A percentile compares a stretch with the other conserved stretches of the same genome.
These are phyloP conservation scores for Augochlora pura DNA, from an alignment of 1,140 invertebrate genomes.

Conservation along the genomic window DNA sequence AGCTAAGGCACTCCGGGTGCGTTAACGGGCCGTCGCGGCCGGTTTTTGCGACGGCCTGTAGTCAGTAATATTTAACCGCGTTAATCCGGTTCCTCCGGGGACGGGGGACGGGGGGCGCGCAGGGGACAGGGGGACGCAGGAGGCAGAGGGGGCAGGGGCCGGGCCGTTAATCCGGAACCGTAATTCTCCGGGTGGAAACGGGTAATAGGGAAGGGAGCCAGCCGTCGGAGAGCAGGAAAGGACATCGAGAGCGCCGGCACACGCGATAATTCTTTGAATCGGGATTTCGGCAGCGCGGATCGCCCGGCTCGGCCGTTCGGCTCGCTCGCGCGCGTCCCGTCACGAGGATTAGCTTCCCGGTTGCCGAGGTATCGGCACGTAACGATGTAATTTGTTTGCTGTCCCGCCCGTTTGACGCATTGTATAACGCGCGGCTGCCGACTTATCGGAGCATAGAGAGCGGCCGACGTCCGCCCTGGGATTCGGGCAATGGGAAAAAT, in stretches of 20 bases:
- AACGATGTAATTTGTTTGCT: slow-evolving; percentile 28
- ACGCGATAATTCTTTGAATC: slow-evolving; percentile 18
- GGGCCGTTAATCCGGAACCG: slow-evolving; percentile 17
- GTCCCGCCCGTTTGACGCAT: slow-evolving; percentile 10
- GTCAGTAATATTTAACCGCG: slow-evolving; percentile 35
- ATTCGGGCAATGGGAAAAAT: too few species aligned
- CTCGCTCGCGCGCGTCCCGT: not conserved
- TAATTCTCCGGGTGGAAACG: slow-evolving; percentile 10
- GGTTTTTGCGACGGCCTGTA: not conserved
- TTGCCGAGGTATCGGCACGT: slow-evolving; percentile 7
- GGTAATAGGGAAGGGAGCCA: not conserved
- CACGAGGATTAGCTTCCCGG: slow-evolving; percentile 13
- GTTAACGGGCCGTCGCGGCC: not conserved
- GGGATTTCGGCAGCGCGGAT: not conserved
- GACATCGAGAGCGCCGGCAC: not conserved
- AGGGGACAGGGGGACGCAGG: too few species aligned
- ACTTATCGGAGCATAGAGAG: slow-evolving; percentile 15
- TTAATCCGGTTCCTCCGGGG: slow-evolving; percentile 25
- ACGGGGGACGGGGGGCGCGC: not conserved
- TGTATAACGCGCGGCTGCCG: slow-evolving; percentile 1
- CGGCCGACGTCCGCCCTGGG: too few species aligned
- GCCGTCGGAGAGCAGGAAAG: not conserved
- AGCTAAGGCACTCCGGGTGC: slow-evolving; percentile 27
- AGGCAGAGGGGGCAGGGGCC: too few species aligned
- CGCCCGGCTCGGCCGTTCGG: too few species aligned